Evolutionary conservation across 1,140 invertebrate species (phyloP), one percentile per base, ranked within the genome.

Genomic region (Schlechtendalia chinensis): DNA sequence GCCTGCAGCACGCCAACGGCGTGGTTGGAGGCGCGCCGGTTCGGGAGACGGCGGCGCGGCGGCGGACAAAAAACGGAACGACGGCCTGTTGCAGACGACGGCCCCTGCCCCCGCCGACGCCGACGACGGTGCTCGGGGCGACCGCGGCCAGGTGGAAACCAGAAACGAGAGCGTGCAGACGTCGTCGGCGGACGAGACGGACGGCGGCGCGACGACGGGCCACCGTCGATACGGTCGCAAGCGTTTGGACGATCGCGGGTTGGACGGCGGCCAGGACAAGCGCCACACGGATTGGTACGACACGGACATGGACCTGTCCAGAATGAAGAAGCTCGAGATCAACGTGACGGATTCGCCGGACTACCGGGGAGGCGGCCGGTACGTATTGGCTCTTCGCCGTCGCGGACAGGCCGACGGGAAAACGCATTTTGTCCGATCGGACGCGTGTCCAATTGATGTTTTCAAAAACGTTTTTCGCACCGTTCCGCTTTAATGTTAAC

Each of bases 271-370:
- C n/a, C 65, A 71, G 6, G 3, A 39, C 32, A 39, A 39, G 32
- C 56, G 53, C 5, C 71, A 81, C 53, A 16, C 63, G 2, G 75
- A 79, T 1, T 79, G 75, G 75, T 79, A 47, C 22, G 75, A 67
- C 47, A 80, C 81, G 27, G 77, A 56, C 50, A 69, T 71, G 69
- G 71, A 80, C 19, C 22, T 77, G 50, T 22, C 54, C 1, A 63
- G 59, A 39, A 81, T 59, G 54, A 77, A 69, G 14, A 80, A 80
- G n/a, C 74, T 69, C n/a, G 67, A 65, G 54, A 72, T 72, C 22
- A 61, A 67, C 14, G 82, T 72, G 61, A 47, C 65, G 1, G 69
- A 82, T 14, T 81, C 45, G 19, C 53, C 22, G 1, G 69, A 81
- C 22, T 58, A 81, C 27, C 80, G 39, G 8, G 32, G 32, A 39